phyloP scores from a whole-genome alignment of 64 coral and sea anemone species.

The Actinia tenebrosa region DNA sequence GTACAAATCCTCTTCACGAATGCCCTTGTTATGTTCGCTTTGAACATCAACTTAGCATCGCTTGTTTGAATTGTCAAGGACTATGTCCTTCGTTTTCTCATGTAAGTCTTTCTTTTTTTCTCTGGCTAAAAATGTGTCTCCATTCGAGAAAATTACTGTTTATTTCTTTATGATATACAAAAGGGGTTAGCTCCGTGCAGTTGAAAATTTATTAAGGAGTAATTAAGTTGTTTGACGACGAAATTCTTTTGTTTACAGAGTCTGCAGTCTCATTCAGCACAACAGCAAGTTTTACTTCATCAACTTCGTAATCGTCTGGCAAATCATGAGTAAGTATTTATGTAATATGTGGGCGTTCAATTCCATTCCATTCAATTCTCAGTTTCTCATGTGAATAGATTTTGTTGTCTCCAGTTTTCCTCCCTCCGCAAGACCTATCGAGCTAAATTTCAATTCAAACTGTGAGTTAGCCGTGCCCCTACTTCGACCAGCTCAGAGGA shows the following conservation, averaged over 20 bases:
- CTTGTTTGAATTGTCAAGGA: slow-evolving; percentile 84
- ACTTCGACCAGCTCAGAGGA: no score
- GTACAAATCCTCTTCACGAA: slow-evolving; percentile 68
- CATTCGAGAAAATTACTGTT: neutral
- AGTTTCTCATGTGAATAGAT: no score
- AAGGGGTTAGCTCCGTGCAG: no score
- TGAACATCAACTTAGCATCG: slow-evolving; percentile 73
- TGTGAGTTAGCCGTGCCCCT: no score
- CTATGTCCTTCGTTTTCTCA: slow-evolving; percentile 78
- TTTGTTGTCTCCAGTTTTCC: no score
- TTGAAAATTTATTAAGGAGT: no score
- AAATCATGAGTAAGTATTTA: slow-evolving; percentile 61
- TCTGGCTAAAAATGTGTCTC: neutral
- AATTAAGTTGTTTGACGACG: no score
- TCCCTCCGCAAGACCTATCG: no score
- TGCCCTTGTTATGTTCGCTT: slow-evolving; percentile 79
- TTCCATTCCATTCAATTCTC: no score
- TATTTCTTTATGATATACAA: no score
- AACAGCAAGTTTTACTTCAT: slow-evolving; percentile 93
- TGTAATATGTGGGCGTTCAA: neutral
- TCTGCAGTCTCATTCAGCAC: slow-evolving; percentile 77
- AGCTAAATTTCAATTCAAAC: no score
- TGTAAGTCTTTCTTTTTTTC: slow-evolving; percentile 31
- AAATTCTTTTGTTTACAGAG: slow-evolving; percentile 31
- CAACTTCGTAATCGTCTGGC: slow-evolving; percentile 80